A percentile compares a stretch with the other conserved stretches of the same genome.
These are phyloP conservation scores for Ophion costatus DNA, from an alignment of 2,888 invertebrate species.

Conservation along the genomic window DNA sequence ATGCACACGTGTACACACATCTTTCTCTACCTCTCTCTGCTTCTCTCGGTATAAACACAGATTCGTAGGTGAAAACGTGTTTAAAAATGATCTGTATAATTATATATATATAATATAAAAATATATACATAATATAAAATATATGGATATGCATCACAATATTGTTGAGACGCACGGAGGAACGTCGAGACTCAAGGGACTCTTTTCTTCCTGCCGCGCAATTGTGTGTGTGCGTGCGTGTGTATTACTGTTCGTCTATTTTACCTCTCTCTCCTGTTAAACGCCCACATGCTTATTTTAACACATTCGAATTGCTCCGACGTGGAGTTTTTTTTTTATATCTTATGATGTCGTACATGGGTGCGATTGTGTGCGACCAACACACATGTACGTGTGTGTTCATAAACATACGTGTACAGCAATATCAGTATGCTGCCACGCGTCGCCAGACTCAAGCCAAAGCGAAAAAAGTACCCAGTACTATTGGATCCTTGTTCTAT, in stretches of 20 bases:
- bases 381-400: not conserved
- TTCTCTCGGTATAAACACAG: too few relatives aligned
- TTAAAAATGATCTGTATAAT: too few relatives aligned
- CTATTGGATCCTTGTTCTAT: constrained; percentile 41
- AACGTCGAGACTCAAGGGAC: constrained; percentile 15
- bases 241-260: not conserved
- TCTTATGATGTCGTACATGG: not conserved
- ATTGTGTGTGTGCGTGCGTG: not conserved
- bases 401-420: not conserved
- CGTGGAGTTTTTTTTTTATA: not conserved
- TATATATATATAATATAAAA: too few relatives aligned
- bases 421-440: constrained; percentile 29
- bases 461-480: constrained; percentile 13
- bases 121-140: too few relatives aligned
- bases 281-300: constrained; percentile 17
- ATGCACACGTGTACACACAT: too few relatives aligned
- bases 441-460: constrained; percentile 9
- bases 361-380: not conserved
- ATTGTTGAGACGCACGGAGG: constrained; percentile 29
- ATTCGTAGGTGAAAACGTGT: too few relatives aligned
- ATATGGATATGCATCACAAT: not conserved
- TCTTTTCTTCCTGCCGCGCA: constrained; percentile 2
- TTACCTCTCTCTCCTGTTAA: constrained; percentile 31
- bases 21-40: too few relatives aligned
- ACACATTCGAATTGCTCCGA: not conserved